phyloP scores from a whole-genome alignment of 2,113 vertebrate species.

The Muntiacus reevesi region DNA sequence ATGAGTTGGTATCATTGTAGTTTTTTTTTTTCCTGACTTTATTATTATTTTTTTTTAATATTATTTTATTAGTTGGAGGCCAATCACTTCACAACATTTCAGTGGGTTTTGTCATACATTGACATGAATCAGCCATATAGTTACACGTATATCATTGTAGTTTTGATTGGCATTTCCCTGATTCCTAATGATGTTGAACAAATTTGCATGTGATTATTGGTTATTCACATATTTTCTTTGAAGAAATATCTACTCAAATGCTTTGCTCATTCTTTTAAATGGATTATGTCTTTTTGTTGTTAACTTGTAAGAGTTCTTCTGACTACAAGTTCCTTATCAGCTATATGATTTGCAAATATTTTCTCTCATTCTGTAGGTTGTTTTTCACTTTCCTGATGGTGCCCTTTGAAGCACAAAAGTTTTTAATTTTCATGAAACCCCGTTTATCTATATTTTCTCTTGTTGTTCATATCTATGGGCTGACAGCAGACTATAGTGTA shows the following conservation, averaged over 20 bases:
- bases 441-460: neutral
- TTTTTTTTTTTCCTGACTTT: no score
- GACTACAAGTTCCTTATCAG: neutral
- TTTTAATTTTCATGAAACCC: neutral
- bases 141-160: no score
- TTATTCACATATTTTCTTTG: neutral
- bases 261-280: neutral
- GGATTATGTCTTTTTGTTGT: neutral
- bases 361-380: neutral
- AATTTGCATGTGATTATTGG: neutral
- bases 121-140: no score
- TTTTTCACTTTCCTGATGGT: neutral
- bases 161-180: neutral
- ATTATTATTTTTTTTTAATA: no score
- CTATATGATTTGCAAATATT: neutral
- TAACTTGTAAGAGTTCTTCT: neutral
- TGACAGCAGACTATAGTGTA: neutral
- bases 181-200: neutral
- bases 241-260: neutral
- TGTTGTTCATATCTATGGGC: neutral
- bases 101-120: no score
- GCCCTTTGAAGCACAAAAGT: neutral
- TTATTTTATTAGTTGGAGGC: no score
- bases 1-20: neutral
- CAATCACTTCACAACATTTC: no score